Conservation (phyloP, 2,797 vertebrate genomes). For the Bufotes viridis region DNA sequence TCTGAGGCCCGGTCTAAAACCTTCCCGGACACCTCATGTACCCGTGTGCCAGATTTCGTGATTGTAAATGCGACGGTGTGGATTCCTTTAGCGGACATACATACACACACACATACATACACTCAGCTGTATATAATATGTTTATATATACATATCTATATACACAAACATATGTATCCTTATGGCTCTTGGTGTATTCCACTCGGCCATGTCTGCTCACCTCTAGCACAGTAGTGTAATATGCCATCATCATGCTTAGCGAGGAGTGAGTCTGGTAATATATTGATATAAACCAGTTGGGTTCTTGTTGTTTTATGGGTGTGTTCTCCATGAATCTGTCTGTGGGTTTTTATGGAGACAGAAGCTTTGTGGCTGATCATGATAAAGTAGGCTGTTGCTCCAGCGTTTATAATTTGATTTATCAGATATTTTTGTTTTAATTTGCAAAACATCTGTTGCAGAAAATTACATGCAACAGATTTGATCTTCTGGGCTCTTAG, state of each 20-base stretch:
- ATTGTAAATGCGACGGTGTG: too few relatives aligned
- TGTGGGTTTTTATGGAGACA: constrained; percentile 45
- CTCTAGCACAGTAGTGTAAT: neutral
- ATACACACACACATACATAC: too few relatives aligned
- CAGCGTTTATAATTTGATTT: constrained; percentile 59
- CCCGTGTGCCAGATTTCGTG: too few relatives aligned
- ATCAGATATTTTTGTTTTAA: constrained; percentile 62
- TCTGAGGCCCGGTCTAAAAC: too few relatives aligned
- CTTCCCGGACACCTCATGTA: too few relatives aligned
- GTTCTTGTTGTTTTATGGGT: constrained; percentile 42
- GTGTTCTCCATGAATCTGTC: constrained; percentile 33
- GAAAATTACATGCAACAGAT: constrained; percentile 59
- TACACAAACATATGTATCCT: too few relatives aligned
- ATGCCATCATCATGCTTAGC: neutral
- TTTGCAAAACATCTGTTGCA: constrained; percentile 59
- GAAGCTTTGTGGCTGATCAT: constrained; percentile 46
- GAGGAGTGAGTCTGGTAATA: neutral
- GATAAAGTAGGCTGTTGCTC: constrained; percentile 49
- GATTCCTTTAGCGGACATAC: too few relatives aligned
- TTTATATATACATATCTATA: too few relatives aligned
- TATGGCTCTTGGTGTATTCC: neutral
- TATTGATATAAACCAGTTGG: constrained; percentile 26
- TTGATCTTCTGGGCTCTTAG: constrained; percentile 60
- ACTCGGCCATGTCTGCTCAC: neutral
- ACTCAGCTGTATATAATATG: too few relatives aligned